Evolutionary conservation across 2,113 vertebrate species (phyloP).

Genomic region (Myrmophylax atrothorax): DNA sequence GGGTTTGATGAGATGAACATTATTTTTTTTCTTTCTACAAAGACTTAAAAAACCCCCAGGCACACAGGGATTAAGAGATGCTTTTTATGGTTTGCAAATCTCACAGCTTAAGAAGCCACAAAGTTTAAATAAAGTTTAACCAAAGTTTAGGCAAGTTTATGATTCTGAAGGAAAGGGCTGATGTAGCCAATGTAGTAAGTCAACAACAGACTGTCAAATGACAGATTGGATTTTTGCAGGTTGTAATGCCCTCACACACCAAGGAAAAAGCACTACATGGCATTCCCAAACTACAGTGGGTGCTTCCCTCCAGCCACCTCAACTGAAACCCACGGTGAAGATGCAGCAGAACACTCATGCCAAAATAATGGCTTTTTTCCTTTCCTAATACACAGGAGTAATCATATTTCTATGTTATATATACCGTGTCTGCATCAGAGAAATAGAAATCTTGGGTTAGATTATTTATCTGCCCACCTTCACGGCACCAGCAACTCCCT

Average conservation of each 20-base stretch:
- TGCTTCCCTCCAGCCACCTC: background rate
- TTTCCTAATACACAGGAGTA: background rate
- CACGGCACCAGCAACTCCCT: background rate
- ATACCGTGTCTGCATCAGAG: background rate
- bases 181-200: fast-evolving
- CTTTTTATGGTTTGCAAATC: background rate
- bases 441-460: background rate
- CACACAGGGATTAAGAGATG: background rate
- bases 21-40: background rate
- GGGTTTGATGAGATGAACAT: background rate
- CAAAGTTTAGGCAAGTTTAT: background rate
- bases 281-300: background rate
- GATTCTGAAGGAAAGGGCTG: background rate
- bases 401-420: background rate
- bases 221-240: background rate
- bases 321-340: background rate
- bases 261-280: background rate
- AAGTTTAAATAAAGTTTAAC: background rate
- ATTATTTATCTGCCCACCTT: background rate
- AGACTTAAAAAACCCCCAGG: background rate
- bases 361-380: background rate
- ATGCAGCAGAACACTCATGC: background rate
- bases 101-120: background rate
- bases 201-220: background rate
- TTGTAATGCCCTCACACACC: background rate